Conservation (phyloP, 1,140 invertebrate species). For the Drosophila repleta region DNA sequence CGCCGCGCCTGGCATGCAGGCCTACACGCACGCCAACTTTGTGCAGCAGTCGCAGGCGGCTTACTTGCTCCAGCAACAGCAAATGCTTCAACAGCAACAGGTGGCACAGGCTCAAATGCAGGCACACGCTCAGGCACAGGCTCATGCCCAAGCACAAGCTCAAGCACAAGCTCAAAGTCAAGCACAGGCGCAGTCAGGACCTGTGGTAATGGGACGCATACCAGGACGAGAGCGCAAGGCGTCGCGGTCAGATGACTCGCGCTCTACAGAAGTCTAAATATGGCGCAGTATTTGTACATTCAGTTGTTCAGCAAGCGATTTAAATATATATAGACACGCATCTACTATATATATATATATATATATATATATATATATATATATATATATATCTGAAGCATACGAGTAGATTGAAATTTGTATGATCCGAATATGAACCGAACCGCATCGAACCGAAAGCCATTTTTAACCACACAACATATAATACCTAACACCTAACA, state of each 20-base stretch:
- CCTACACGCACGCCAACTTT: slow-evolving; percentile 70
- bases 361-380: slow-evolving; percentile 12
- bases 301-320: slow-evolving; percentile 60
- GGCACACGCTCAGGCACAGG: slow-evolving; percentile 42
- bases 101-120: slow-evolving; percentile 54
- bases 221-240: slow-evolving; percentile 77
- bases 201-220: slow-evolving; percentile 69
- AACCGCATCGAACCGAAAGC: slow-evolving; percentile 75
- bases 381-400: slow-evolving; percentile 17
- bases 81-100: slow-evolving; percentile 72
- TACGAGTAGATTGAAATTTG: slow-evolving; percentile 44
- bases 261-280: slow-evolving; percentile 80
- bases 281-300: slow-evolving; percentile 51
- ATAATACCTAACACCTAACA: slow-evolving; percentile 19
- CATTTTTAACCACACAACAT: slow-evolving; percentile 42
- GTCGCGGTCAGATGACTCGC: slow-evolving; percentile 78
- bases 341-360: not conserved
- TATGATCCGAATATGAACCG: slow-evolving; percentile 45
- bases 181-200: slow-evolving; percentile 43
- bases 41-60: slow-evolving; percentile 76
- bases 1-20: slow-evolving; percentile 70
- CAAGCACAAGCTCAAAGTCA: slow-evolving; percentile 35
- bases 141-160: slow-evolving; percentile 51
- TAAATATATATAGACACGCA: slow-evolving; percentile 52
- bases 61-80: slow-evolving; percentile 72